Evolutionary conservation across 2,113 vertebrate genomes (phyloP), one percentile per base, ranked within the genome.

Genomic region (Corythaeola cristata): DNA sequence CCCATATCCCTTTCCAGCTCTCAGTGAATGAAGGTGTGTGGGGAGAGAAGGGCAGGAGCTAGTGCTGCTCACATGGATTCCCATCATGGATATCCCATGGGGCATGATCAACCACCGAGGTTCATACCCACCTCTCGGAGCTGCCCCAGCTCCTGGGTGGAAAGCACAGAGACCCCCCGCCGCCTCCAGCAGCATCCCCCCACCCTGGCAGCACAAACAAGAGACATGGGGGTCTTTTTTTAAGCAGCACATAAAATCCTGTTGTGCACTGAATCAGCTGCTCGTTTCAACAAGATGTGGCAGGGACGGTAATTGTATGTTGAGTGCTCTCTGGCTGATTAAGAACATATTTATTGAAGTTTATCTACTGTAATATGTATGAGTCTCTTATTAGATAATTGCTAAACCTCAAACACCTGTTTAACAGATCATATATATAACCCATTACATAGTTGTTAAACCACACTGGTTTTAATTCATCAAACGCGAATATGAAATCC

Each of bases 281-380:
- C 94, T 96, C 20, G 8, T 55, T 68, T 93, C 90, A 69, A 80
- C 86, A 80, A 86, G 95, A 96, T 68, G 93, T 93, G 95, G 95
- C 95, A 84, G 94, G 95, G 95, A 91, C 1, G 74, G 94, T 97
- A 97, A 97, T 97, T 97, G 95, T 96, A 82, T 90, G 93, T 93
- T 96, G 95, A 94, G 96, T 95, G 96, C 95, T 97, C 96, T 95
- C 96, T 0, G 86, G 90, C 83, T 97, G 95, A 97, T 97, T 97
- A 97, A 96, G 97, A 96, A 97, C 96, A 95, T 97, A 97, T 97
- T 97, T 97, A 97, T 95, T 96, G 97, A 96, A 96, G 95, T 97
- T 97, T 96, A 96, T 96, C 96, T 97, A 76, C 96, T 97, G 94
- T 95, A 97, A 97, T 96, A 94, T 97, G 96, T 90, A 96, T 94